Evolutionary conservation across 2,113 vertebrate species (phyloP), one percentile per base, ranked within the genome.

Genomic region (Dromiciops gliroides): DNA sequence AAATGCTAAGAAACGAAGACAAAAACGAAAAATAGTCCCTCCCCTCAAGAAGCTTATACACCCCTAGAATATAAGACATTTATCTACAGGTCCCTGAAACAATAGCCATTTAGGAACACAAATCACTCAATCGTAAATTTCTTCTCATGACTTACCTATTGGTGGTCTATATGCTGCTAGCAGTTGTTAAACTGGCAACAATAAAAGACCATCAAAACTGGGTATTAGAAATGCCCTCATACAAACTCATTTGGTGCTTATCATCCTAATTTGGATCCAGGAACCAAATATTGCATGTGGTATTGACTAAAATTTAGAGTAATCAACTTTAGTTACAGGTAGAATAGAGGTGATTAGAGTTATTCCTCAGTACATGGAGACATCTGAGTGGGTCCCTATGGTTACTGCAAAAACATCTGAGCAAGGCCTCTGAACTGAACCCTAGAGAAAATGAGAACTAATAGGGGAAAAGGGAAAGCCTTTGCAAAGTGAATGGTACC

Each of bases 391-490:
- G 52, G 47, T 91, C 31, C 93, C 22, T 88, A 5, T 48, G 92
- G 89, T 88, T 94, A 92, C 26, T 93, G 51, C 89, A 67, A 67
- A 28, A 90, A 93, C 37, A 94, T 94, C 23, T 52, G 19, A 44
- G 37, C 37, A 96, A 67, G 48, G 88, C 3, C 3, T 19, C 25
- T 91, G 91, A 94, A 96, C 48, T 93, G 51, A 94, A 91, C 92
- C 19, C 47, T 94, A 14, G 24, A 95, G 95, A 93, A 93, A 95
- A 24, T 88, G 48, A 90, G 10, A 92, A 14, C 14, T 50, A n/a
- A 90, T 8, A 23, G 53, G 22, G 1, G 47, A 51, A 51, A 90
- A 93, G 90, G 91, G 19, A 90, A 93, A 95, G 31, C 11, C 56
- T 67, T 67, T 37, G 11, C 56, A 67, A 37, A 37, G 28, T 37